Evolutionary conservation across 1,140 invertebrate species (phyloP).

Genomic region (Ridgeia piscesae): DNA sequence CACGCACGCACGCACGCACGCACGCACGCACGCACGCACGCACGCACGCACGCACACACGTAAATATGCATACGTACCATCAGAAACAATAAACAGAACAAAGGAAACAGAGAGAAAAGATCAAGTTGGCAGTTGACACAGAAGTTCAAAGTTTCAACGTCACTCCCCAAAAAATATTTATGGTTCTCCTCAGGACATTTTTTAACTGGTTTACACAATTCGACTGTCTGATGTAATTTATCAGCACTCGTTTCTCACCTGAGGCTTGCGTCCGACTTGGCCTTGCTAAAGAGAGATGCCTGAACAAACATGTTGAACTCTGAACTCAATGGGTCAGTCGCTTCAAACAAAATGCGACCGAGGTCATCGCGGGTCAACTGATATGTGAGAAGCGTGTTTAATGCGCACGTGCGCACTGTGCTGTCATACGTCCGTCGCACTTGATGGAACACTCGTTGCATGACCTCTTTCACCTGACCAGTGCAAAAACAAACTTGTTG

Average conservation of each 20-base stretch:
- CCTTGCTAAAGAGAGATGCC: slow-evolving; percentile 40
- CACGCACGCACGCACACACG: background rate
- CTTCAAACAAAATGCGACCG: slow-evolving; percentile 40
- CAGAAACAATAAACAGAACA: background rate
- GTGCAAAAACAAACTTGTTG: slow-evolving; percentile 12
- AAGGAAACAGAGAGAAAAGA: too few relatives aligned
- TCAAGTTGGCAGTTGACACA: too few relatives aligned
- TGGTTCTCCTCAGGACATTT: too few relatives aligned
- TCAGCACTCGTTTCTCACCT: background rate
- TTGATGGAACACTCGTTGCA: slow-evolving; percentile 50
- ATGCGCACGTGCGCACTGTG: slow-evolving; percentile 45
- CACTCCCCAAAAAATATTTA: background rate
- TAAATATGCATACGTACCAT: background rate
- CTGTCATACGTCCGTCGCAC: slow-evolving; percentile 45
- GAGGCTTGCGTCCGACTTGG: slow-evolving; percentile 30
- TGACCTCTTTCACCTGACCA: slow-evolving; percentile 39
- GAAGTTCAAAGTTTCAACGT: background rate
- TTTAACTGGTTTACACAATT: background rate
- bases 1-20: background rate
- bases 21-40: too few relatives aligned
- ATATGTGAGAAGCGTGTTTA: slow-evolving; percentile 41
- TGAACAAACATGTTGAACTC: slow-evolving; percentile 37
- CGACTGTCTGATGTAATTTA: background rate
- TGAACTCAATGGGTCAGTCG: slow-evolving; percentile 27
- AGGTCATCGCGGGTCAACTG: slow-evolving; percentile 36